These are phyloP conservation scores for Hydrolagus colliei DNA, from an alignment of 2,797 vertebrate genomes.

Conservation along the genomic window DNA sequence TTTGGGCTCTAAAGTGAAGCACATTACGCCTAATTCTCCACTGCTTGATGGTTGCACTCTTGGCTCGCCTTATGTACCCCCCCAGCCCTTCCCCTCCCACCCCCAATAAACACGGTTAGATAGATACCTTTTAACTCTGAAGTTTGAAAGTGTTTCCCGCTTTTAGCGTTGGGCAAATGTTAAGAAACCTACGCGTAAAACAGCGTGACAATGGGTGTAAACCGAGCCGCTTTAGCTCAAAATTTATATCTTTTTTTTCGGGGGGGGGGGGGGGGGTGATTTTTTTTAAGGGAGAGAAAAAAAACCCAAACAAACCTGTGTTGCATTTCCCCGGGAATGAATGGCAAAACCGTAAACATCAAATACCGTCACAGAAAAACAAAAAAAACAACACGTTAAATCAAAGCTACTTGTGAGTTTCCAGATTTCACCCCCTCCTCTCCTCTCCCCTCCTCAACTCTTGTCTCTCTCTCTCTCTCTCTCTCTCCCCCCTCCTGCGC, in stretches of 20 bases:
- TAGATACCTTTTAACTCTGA: background rate
- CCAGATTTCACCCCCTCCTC: background rate
- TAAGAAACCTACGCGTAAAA: no score
- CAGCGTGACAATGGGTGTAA: no score
- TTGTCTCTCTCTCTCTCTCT: no score
- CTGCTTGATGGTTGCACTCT: background rate
- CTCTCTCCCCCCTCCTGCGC: background rate
- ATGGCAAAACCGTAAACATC: no score
- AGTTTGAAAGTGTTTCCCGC: background rate
- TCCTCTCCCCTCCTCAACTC: no score
- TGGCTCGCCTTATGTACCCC: background rate
- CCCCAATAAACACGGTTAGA: background rate
- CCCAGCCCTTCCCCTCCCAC: no score
- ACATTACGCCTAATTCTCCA: background rate
- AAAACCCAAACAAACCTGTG: background rate
- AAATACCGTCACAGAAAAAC: no score
- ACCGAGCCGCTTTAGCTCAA: no score
- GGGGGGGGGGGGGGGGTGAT: background rate
- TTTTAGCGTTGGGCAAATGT: no score
- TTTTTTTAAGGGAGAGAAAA: background rate
- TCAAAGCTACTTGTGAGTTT: constrained; percentile 26
- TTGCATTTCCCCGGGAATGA: no score
- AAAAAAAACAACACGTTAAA: background rate
- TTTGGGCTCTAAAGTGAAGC: background rate
- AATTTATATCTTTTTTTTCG: no score